A percentile compares a stretch with the other conserved stretches of the same genome.
Conservation (phyloP, 2,113 vertebrate genomes). For the Scomber colias region DNA sequence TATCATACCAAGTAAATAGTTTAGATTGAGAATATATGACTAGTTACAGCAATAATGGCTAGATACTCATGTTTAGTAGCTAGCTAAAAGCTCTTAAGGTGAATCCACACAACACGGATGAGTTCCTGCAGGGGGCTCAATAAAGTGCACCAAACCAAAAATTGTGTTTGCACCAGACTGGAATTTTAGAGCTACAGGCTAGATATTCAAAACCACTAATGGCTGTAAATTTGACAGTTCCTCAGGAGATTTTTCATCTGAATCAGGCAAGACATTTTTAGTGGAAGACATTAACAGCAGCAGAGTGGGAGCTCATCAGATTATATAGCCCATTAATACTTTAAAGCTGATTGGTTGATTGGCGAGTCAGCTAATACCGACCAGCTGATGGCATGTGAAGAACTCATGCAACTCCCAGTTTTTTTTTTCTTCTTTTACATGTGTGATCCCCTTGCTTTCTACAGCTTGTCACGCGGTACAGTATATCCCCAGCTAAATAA, state of each 20-base stretch:
- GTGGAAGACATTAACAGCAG: constrained; percentile 17
- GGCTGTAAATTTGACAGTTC: constrained; percentile 5
- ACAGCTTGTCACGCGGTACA: constrained; percentile 8
- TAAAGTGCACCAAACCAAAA: constrained; percentile 3
- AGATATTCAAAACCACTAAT: not conserved
- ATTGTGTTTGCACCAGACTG: not conserved
- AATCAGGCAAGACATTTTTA: constrained; percentile 6
- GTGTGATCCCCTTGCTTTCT: not conserved
- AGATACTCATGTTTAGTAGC: too few relatives aligned
- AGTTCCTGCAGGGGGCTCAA: not conserved
- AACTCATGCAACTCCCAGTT: constrained; percentile 16
- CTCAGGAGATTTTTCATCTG: constrained; percentile 39
- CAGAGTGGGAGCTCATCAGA: constrained; percentile 18
- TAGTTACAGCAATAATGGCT: not conserved
- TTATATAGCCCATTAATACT: constrained; percentile 34
- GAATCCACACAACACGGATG: not conserved
- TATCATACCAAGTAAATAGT: too few relatives aligned
- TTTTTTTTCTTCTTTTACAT: too few relatives aligned
- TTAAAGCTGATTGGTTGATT: constrained; percentile 47
- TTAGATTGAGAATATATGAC: not conserved
- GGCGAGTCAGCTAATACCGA: constrained; percentile 16
- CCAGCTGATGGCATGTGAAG: constrained; percentile 10
- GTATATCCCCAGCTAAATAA: constrained; percentile 39
- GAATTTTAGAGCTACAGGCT: not conserved
- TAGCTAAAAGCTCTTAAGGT: not conserved